These are phyloP conservation scores for Luperina testacea DNA, from an alignment of 2,888 invertebrate genomes.

Conservation along the genomic window DNA sequence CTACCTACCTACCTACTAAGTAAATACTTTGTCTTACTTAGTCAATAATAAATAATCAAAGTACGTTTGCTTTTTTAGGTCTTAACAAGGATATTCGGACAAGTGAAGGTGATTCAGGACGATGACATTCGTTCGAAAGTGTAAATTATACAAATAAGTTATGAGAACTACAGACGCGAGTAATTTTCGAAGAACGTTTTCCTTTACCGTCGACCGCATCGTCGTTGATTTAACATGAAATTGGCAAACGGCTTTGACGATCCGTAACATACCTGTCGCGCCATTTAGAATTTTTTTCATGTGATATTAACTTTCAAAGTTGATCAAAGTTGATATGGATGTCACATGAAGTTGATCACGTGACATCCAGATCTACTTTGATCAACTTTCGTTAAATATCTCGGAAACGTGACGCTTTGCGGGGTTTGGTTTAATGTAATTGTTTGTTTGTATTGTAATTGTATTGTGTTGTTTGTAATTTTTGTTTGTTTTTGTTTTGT, in stretches of 20 bases:
- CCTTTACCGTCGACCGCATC: not conserved
- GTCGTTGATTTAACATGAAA: constrained; percentile 2
- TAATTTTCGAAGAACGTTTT: constrained; percentile 22
- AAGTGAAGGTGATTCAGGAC: constrained; percentile 42
- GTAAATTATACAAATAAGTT: constrained; percentile 13
- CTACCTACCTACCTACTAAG: too few species aligned
- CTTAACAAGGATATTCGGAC: constrained; percentile 26
- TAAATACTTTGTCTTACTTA: not conserved
- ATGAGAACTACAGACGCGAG: not conserved
- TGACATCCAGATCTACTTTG: too few species aligned
- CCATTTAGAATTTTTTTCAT: not conserved
- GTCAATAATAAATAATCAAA: constrained; percentile 35
- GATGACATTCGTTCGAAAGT: constrained; percentile 24
- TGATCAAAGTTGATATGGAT: too few species aligned
- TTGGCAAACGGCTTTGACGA: not conserved
- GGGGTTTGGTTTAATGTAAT: too few species aligned
- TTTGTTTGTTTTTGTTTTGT: too few species aligned
- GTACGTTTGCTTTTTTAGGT: constrained; percentile 19
- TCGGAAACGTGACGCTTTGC: not conserved
- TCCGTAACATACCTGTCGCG: not conserved
- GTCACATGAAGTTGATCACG: too few species aligned
- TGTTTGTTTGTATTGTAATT: too few species aligned
- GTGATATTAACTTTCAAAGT: not conserved
- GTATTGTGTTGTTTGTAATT: too few species aligned
- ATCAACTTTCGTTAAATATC: not conserved